phyloP scores from a whole-genome alignment of 2,797 vertebrate genomes.

The Pantherophis alleghaniensis region DNA sequence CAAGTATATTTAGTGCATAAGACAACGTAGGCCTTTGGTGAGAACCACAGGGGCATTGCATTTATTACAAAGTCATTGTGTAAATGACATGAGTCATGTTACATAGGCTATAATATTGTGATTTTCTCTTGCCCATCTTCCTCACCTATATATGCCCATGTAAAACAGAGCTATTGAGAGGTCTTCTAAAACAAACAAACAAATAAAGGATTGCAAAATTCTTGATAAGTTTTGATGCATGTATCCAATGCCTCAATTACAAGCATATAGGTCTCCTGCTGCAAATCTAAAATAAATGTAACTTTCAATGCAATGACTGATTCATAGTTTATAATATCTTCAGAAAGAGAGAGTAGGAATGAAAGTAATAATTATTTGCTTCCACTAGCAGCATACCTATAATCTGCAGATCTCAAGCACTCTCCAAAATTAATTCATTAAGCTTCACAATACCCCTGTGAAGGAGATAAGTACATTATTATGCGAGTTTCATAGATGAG shows the following conservation, averaged over 20 bases:
- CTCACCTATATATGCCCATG: neutral
- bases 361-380: constrained; percentile 53
- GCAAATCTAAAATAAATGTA: constrained; percentile 15
- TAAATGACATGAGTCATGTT: neutral
- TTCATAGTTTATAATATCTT: constrained; percentile 33
- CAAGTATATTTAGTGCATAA: neutral
- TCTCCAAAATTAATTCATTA: constrained; percentile 54
- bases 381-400: neutral
- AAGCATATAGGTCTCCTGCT: neutral
- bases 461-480: constrained; percentile 43
- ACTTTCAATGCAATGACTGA: neutral
- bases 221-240: neutral
- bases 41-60: neutral
- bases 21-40: neutral
- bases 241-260: neutral
- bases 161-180: neutral
- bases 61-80: neutral
- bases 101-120: neutral
- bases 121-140: neutral
- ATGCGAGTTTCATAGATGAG: constrained; percentile 44
- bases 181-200: neutral
- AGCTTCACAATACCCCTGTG: constrained; percentile 42
- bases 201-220: neutral
- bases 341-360: neutral
- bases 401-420: constrained; percentile 37